These are phyloP conservation scores for Loxodonta africana DNA, from an alignment of 2,113 vertebrate species.

Conservation along the genomic window DNA sequence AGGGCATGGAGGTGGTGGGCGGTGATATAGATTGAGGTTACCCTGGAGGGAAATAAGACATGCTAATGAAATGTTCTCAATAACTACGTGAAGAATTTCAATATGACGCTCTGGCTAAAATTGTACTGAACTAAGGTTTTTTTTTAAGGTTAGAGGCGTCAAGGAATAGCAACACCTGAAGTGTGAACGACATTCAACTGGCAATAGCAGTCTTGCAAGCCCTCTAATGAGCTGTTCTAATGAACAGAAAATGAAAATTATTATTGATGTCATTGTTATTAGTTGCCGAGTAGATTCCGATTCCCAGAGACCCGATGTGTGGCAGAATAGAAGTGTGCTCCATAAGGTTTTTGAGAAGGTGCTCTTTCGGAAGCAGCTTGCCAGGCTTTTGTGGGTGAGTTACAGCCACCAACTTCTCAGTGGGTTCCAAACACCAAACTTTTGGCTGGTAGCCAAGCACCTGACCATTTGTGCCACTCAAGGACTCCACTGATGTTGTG, in stretches of 20 bases:
- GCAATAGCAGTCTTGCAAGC: not conserved
- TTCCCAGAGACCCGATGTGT: too few relatives aligned
- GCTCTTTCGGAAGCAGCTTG: too few relatives aligned
- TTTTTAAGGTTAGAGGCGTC: slow-evolving; percentile 59
- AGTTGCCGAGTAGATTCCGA: too few relatives aligned
- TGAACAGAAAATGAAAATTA: slow-evolving; percentile 5
- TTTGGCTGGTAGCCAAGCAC: too few relatives aligned
- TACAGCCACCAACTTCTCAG: too few relatives aligned
- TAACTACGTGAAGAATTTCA: slow-evolving; percentile 80
- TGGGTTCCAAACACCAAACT: too few relatives aligned
- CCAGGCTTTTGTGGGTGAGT: too few relatives aligned
- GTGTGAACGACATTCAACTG: not conserved
- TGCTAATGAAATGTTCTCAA: slow-evolving; percentile 77
- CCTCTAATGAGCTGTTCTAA: not conserved
- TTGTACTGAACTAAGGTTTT: slow-evolving; percentile 62
- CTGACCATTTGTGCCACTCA: too few relatives aligned
- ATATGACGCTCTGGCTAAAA: slow-evolving; percentile 73
- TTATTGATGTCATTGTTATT: not conserved
- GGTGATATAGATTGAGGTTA: slow-evolving; percentile 30
- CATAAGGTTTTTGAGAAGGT: too few relatives aligned
- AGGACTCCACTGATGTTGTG: too few relatives aligned
- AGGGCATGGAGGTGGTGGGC: slow-evolving; percentile 44
- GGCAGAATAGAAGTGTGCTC: too few relatives aligned
- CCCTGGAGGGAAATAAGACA: slow-evolving; percentile 79
- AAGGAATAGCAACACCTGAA: slow-evolving; percentile 58